These are phyloP conservation scores for Halichondria panicea DNA, from an alignment of 37 sponge, comb jelly and placozoan genomes.

Conservation along the genomic window DNA sequence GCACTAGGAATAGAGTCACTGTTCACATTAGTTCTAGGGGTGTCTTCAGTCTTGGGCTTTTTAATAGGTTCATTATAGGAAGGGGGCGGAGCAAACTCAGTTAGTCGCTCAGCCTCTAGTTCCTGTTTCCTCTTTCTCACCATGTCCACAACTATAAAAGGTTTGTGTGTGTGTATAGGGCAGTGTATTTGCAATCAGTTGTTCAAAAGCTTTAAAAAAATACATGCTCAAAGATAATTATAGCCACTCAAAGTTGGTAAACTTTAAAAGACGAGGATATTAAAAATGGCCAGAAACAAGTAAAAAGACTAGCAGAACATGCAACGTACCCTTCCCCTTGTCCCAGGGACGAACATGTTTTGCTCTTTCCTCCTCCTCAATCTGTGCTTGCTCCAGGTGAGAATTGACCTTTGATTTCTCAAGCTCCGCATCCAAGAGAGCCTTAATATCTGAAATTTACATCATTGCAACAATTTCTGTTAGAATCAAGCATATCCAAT, in stretches of 20 bases:
- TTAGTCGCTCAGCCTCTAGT: conserved; percentile 61
- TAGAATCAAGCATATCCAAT: neutral
- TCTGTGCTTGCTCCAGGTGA: conserved; percentile 14
- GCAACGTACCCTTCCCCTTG: conserved; percentile 86
- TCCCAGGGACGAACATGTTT: conserved; percentile 81
- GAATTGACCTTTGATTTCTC: conserved; percentile 2
- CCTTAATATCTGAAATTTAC: conserved; percentile 7
- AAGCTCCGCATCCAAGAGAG: conserved; percentile 16
- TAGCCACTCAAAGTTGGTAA: too few species aligned
- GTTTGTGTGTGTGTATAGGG: neutral
- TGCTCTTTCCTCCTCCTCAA: conserved; percentile 30
- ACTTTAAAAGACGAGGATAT: too few species aligned
- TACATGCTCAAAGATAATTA: too few species aligned
- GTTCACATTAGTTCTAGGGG: neutral
- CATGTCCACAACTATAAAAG: conserved; percentile 32
- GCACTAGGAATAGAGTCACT: neutral
- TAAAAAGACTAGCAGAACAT: too few species aligned
- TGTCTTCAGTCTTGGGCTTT: neutral
- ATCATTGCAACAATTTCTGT: too few species aligned
- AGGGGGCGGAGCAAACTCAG: conserved; percentile 89
- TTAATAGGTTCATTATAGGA: conserved; percentile 19
- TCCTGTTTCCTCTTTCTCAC: conserved; percentile 64
- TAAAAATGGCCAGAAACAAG: too few species aligned
- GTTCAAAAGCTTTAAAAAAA: neutral
- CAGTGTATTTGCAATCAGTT: neutral